A percentile compares a stretch with the other conserved stretches of the same genome.
phyloP scores from a whole-genome alignment of 1,140 invertebrate species.

The Zaprionus camerounensis region DNA sequence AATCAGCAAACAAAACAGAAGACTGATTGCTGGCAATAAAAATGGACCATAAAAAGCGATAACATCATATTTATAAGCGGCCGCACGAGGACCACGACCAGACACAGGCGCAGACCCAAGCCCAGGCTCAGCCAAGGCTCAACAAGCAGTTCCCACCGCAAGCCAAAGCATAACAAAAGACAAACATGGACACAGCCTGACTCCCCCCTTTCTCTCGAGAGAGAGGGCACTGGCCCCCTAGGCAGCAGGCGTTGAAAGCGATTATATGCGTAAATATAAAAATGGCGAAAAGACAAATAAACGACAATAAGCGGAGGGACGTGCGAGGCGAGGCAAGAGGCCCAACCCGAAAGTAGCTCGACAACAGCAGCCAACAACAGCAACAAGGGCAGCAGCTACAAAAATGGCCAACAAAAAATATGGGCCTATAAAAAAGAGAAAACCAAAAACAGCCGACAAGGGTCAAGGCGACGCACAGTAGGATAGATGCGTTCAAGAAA shows the following conservation, averaged over 20 bases:
- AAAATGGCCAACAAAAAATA: constrained; percentile 67
- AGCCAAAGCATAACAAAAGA: constrained; percentile 44
- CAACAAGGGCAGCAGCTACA: constrained; percentile 7
- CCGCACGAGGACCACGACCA: neutral
- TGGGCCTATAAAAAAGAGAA: constrained; percentile 70
- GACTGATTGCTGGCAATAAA: constrained; percentile 81
- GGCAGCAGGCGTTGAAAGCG: constrained; percentile 77
- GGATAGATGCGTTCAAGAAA: neutral
- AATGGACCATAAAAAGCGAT: constrained; percentile 82
- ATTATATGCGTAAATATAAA: constrained; percentile 83
- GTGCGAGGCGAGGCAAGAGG: constrained; percentile 29
- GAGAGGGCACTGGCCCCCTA: constrained; percentile 41
- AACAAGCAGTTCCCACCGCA: constrained; percentile 40
- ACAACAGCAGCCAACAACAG: constrained; percentile 31
- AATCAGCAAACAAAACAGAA: constrained; percentile 81
- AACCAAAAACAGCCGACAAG: constrained; percentile 43
- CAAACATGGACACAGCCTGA: constrained; percentile 20
- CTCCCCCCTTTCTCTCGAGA: no score
- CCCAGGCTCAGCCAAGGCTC: constrained; percentile 34
- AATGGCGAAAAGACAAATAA: constrained; percentile 83
- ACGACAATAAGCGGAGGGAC: constrained; percentile 74
- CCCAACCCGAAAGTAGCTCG: constrained; percentile 38
- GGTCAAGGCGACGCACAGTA: constrained; percentile 56
- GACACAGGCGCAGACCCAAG: neutral
- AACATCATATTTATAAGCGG: constrained; percentile 81